Evolutionary conservation across 1,140 invertebrate species (phyloP), one percentile per base, ranked within the genome.

Genomic region (Pseudobourletiella spinata): DNA sequence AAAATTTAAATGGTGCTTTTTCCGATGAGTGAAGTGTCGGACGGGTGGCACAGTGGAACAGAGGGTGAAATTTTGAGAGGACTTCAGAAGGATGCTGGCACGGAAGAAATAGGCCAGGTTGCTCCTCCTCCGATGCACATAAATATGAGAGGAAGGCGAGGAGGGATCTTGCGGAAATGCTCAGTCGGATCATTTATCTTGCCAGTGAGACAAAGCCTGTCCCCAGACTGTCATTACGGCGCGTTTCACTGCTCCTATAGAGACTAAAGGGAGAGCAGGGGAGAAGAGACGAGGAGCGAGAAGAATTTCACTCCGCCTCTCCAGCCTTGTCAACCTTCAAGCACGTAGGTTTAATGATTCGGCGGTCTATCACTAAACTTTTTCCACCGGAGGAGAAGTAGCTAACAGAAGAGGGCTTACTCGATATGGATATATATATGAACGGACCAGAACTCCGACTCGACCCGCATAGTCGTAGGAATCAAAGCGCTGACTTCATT

Each of bases 181-280:
- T 56, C 54, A 56, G 32, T 54, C 20, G 2, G 32, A 56, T 22
- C 54, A 56, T 56, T 56, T 56, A 56, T 56, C 54, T 56, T 56
- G 54, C 42, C 22, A n/a, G 32, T 52, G 32, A 56, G 16, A 32
- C 4, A 8, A 15, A 39, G 15, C 54, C 18, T 16, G 15, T 56
- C 54, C 54, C 54, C 6, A 56, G 54, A 32, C 54, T 56, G 54
- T 56, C 54, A 56, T 56, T 56, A 56, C 25, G 29, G 14, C 29
- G 42, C 54, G 25, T 16, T 44, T 43, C 11, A 46, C 43, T 46
- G n/a, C n/a, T n/a, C n/a, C n/a, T n/a, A n/a, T n/a, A n/a, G n/a
- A n/a, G n/a, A n/a, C n/a, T n/a, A n/a, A n/a, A n/a, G n/a, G 11
- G 50, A 52, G 26, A 29, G 4, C 4, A 3, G 50, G 50, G 26